Evolutionary conservation across 2,113 vertebrate species (phyloP).

Genomic region (Chlorodrepanis virens): DNA sequence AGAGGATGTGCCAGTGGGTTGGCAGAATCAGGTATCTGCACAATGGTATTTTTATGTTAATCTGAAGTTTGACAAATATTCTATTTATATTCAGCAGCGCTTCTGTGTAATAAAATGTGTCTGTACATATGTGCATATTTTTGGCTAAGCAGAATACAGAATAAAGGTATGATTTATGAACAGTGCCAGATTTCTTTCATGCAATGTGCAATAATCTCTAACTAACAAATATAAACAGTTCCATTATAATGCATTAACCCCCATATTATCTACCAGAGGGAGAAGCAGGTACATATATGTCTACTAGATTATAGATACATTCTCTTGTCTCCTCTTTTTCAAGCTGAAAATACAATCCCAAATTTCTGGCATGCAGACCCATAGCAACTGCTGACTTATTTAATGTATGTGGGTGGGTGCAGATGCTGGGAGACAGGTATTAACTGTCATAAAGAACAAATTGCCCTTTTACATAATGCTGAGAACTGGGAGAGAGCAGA

Average conservation of each 20-base stretch:
- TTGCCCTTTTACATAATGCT: not conserved
- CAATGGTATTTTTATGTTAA: not conserved
- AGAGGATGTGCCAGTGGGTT: not conserved
- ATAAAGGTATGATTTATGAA: not conserved
- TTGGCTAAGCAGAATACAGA: not conserved
- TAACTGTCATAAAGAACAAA: not conserved
- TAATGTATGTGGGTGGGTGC: not conserved
- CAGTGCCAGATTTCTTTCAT: not conserved
- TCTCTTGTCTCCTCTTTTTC: not conserved
- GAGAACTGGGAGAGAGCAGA: not conserved
- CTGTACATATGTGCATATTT: not conserved
- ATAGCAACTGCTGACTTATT: not conserved
- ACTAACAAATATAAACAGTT: not conserved
- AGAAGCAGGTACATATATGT: not conserved
- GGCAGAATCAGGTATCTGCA: not conserved
- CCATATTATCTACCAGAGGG: not conserved
- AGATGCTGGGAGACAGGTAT: not conserved
- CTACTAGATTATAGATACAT: not conserved
- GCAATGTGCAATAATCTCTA: not conserved
- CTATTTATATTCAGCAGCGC: not conserved
- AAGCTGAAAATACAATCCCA: not conserved
- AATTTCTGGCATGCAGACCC: not conserved
- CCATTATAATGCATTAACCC: not conserved
- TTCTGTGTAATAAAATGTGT: not conserved
- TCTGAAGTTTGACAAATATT: slow-evolving; percentile 11